These are phyloP conservation scores for Anguilla pacifica DNA, from an alignment of 2,797 vertebrate species.

Conservation along the genomic window DNA sequence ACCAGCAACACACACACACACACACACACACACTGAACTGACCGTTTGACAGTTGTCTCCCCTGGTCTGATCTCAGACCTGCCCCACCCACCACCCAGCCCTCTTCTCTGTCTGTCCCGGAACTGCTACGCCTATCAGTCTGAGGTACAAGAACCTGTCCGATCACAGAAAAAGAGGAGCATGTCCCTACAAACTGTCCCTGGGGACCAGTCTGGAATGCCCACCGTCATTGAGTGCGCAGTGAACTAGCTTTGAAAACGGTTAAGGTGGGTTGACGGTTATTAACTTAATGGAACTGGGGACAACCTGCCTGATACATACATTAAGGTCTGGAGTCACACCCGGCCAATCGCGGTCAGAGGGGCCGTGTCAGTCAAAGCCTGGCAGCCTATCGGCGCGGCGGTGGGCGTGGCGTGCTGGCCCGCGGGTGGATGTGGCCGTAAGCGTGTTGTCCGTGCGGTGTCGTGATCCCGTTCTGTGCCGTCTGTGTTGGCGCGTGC, in stretches of 20 bases:
- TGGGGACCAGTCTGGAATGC: neutral
- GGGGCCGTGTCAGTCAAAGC: slow-evolving; percentile 39
- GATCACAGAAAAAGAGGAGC: neutral
- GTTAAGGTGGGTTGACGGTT: neutral
- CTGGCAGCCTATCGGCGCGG: slow-evolving; percentile 33
- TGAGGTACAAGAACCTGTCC: neutral
- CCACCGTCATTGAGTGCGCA: neutral
- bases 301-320: neutral
- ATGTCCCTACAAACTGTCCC: neutral
- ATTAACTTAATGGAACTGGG: neutral
- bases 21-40: slow-evolving; percentile 27
- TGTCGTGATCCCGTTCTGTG: slow-evolving; percentile 47
- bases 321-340: neutral
- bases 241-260: neutral
- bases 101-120: neutral
- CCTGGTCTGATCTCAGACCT: neutral
- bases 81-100: neutral
- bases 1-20: slow-evolving; percentile 23
- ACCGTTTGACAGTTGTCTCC: neutral
- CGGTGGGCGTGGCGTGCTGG: slow-evolving; percentile 20
- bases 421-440: neutral
- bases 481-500: slow-evolving; percentile 51
- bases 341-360: neutral
- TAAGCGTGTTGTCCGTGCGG: slow-evolving; percentile 31
- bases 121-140: neutral